Conservation (phyloP, 2,797 vertebrate species). For the Apogon talboti region DNA sequence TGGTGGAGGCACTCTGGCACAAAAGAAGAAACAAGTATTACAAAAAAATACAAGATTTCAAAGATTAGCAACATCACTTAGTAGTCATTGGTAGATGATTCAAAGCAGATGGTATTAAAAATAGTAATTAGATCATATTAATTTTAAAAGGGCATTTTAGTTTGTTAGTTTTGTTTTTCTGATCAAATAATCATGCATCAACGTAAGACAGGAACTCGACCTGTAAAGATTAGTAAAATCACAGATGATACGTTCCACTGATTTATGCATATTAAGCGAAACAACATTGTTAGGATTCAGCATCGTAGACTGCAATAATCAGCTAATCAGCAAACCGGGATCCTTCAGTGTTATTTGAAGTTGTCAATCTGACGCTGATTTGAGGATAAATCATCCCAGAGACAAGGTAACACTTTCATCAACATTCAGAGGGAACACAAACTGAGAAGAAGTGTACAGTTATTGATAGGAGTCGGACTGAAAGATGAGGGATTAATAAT, state of each 20-base stretch:
- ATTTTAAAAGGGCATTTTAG: no score
- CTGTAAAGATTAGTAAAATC: conserved; percentile 39
- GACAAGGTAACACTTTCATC: neutral
- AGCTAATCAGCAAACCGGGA: conserved; percentile 4
- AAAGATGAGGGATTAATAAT: conserved; percentile 78
- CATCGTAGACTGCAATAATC: conserved; percentile 9
- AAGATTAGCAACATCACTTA: neutral
- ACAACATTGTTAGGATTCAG: conserved; percentile 16
- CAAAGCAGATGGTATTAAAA: conserved; percentile 6
- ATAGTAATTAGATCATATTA: neutral
- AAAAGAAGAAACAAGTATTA: conserved; percentile 40
- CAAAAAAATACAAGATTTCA: neutral
- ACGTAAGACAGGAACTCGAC: conserved; percentile 38
- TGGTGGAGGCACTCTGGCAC: conserved; percentile 80
- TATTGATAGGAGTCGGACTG: conserved; percentile 9
- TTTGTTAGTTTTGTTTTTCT: conserved; percentile 21
- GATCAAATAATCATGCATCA: conserved; percentile 19
- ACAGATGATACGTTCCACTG: conserved; percentile 12
- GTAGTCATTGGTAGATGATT: neutral
- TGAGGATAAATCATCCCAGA: neutral
- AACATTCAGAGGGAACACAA: conserved; percentile 3
- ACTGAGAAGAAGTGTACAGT: neutral
- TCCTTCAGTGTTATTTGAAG: conserved; percentile 24
- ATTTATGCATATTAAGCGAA: conserved; percentile 10
- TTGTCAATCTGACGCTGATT: conserved; percentile 16